Conservation (phyloP, 35 echinoderm and acorn worm genomes). For the Ophioderma brevispina region DNA sequence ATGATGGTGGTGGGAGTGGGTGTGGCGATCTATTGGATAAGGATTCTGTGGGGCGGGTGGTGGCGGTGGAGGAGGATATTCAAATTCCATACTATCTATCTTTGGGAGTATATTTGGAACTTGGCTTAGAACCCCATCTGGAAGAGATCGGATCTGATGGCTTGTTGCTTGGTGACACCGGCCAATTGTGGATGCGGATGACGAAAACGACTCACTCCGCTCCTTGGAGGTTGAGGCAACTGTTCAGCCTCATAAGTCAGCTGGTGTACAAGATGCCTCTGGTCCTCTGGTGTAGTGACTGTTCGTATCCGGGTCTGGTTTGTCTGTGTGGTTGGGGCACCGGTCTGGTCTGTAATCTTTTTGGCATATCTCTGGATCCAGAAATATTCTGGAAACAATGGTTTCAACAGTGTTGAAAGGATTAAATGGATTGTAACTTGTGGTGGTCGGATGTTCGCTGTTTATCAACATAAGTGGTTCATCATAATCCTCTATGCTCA, state of each 20-base stretch:
- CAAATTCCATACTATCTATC: background rate
- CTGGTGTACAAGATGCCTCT: no score
- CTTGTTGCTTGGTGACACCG: no score
- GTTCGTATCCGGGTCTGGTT: no score
- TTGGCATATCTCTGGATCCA: background rate
- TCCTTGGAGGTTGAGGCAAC: background rate
- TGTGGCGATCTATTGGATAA: no score
- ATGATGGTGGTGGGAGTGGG: no score
- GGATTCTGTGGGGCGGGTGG: background rate
- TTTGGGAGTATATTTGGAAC: background rate
- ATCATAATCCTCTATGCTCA: background rate
- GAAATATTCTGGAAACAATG: background rate
- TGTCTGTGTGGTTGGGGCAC: no score
- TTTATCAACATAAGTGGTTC: background rate
- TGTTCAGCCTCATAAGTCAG: no score
- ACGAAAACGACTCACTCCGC: background rate
- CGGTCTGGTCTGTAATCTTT: background rate
- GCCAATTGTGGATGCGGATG: background rate
- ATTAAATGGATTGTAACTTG: background rate
- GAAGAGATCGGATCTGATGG: background rate
- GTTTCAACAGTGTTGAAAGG: background rate
- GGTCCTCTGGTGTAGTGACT: no score
- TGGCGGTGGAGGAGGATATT: slow-evolving; percentile 31
- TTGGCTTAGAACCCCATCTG: background rate
- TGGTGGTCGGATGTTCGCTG: background rate